Evolutionary conservation across 1,140 invertebrate species (phyloP).

Genomic region (Leptoteleia sp.): DNA sequence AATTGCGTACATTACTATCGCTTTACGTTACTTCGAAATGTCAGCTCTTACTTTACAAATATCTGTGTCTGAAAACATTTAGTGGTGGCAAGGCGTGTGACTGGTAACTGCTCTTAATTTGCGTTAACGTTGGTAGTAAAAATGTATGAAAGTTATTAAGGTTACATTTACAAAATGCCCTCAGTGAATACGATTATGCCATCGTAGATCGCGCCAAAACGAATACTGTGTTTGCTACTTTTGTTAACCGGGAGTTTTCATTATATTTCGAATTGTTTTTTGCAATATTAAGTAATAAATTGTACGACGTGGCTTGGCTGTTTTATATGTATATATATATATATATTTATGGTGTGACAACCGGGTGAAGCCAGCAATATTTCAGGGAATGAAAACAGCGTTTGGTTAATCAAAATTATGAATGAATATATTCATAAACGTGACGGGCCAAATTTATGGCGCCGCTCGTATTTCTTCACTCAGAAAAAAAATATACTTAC

Average conservation of each 20-base stretch:
- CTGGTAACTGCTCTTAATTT: too few species aligned
- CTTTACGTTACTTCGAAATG: too few species aligned
- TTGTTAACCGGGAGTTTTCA: slow-evolving; percentile 3
- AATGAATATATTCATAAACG: slow-evolving; percentile 43
- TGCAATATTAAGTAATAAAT: slow-evolving; percentile 30
- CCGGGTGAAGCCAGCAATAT: slow-evolving; percentile 27
- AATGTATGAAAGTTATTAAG: too few species aligned
- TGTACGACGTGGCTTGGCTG: slow-evolving; percentile 2
- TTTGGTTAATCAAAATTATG: slow-evolving; percentile 49
- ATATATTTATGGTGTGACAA: slow-evolving; percentile 46
- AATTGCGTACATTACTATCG: too few species aligned
- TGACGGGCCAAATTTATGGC: slow-evolving; percentile 13
- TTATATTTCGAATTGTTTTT: slow-evolving; percentile 40
- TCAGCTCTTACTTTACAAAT: too few species aligned
- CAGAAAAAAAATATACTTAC: too few species aligned
- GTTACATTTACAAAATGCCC: too few species aligned
- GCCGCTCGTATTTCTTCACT: slow-evolving; percentile 6
- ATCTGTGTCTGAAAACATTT: too few species aligned
- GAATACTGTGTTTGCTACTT: slow-evolving; percentile 4
- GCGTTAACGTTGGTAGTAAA: too few species aligned
- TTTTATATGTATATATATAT: slow-evolving; percentile 3
- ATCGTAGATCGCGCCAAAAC: slow-evolving; percentile 1
- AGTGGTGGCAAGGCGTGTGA: too few species aligned
- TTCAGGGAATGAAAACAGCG: slow-evolving; percentile 38
- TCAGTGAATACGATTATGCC: too few species aligned